A percentile compares a stretch with the other conserved stretches of the same genome.
These are phyloP conservation scores for Myocastor coypus DNA, from an alignment of 2,113 vertebrate genomes.

Conservation along the genomic window DNA sequence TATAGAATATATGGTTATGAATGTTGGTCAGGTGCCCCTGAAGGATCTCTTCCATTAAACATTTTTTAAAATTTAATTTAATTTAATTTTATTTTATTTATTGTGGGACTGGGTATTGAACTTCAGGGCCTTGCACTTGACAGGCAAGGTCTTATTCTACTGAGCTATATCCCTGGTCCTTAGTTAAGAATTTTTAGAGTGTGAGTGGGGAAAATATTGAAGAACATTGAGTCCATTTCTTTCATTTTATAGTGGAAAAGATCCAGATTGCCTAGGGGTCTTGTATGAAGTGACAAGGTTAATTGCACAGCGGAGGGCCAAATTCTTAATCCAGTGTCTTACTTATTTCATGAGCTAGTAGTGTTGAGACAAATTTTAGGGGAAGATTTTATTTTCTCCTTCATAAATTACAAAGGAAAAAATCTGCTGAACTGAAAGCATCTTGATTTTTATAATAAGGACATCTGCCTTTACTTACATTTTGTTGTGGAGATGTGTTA, in stretches of 20 bases:
- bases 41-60: neutral
- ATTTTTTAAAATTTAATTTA: too few relatives aligned
- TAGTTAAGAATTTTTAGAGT: slow-evolving; percentile 16
- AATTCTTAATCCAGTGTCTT: neutral
- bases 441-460: slow-evolving; percentile 58
- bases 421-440: slow-evolving; percentile 35
- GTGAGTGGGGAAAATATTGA: neutral
- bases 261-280: neutral
- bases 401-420: neutral
- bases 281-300: slow-evolving; percentile 19
- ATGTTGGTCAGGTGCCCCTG: neutral
- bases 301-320: neutral
- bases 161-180: too few relatives aligned
- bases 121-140: too few relatives aligned
- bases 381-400: slow-evolving; percentile 45
- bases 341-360: slow-evolving; percentile 28
- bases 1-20: neutral
- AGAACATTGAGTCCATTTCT: neutral
- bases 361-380: slow-evolving; percentile 9
- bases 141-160: too few relatives aligned
- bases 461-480: slow-evolving; percentile 22
- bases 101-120: too few relatives aligned
- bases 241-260: slow-evolving; percentile 37
- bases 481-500: slow-evolving; percentile 23
- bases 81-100: too few relatives aligned